Evolutionary conservation across 2,113 vertebrate species (phyloP), one percentile per base, ranked within the genome.

Genomic region (Bettongia penicillata): DNA sequence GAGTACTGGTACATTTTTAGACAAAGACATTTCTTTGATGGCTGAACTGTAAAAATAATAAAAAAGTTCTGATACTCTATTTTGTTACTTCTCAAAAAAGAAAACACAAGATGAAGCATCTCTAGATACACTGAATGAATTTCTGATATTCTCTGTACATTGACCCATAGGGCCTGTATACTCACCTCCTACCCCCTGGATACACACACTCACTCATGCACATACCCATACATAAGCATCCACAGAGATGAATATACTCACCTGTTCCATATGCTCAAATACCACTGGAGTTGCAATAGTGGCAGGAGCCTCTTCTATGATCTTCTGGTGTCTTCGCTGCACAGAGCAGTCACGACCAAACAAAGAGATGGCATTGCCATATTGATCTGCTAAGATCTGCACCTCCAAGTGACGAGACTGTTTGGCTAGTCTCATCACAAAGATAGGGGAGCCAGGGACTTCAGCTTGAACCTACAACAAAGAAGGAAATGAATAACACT

Each of bases 211-310:
- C 11, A 68, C 61, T 77, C 68, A 5, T 8, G 3, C 1, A 43
- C 9, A 22, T 37, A 12, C 16, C 16, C 37, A 43, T 16, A 84
- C 53, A 55, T 1, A 77, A 6, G 10, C 68, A 28, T 14, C 37
- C 61, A n/a, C 68, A 84, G 37, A 22, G 22, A 16, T n/a, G 37
- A 22, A 51, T 23, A 4, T 91, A 93, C 96, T 96, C 51, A 99
- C 99, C 99, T 99, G 99, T 92, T 99, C 99, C 99, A 99, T 99
- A 95, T 99, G 99, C 97, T 99, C 99, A 98, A 99, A 99, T 93
- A 99, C 99, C 61, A 98, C 97, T 0, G 98, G 98, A 0, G 99
- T 99, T 1, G 99, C 99, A 61, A 99, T 99, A 43, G 99, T 99
- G 84, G 99, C 99, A 0, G 99, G 99, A 16, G 99, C 99, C 90